Evolutionary conservation across 2,113 vertebrate species (phyloP).

Genomic region (Grallaria varia): DNA sequence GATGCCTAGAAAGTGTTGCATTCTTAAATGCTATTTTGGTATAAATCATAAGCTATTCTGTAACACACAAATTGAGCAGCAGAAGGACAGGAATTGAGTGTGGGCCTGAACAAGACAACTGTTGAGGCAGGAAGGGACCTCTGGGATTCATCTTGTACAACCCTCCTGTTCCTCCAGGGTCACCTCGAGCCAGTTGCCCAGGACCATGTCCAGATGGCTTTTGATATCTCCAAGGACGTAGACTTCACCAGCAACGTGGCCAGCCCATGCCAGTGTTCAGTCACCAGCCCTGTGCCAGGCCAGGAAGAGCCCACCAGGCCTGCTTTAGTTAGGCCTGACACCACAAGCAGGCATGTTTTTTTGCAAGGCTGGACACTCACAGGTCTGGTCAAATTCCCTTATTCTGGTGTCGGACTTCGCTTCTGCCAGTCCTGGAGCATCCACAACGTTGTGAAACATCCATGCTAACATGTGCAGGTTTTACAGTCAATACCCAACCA

Average conservation of each 20-base stretch:
- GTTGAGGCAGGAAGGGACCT: background rate
- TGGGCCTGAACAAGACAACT: background rate
- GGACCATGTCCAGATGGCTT: background rate
- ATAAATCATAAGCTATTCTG: background rate
- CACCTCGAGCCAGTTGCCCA: background rate
- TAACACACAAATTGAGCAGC: background rate
- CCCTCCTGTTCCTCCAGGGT: background rate
- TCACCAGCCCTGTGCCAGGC: background rate
- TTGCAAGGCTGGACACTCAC: background rate
- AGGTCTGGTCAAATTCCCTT: background rate
- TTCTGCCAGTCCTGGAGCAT: background rate
- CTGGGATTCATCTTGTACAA: background rate
- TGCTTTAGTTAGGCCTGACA: background rate
- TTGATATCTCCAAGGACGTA: background rate
- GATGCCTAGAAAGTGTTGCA: background rate
- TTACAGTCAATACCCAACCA: background rate
- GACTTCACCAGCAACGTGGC: background rate
- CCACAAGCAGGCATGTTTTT: background rate
- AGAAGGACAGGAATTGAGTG: background rate
- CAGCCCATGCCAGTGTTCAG: background rate
- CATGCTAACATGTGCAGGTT: background rate
- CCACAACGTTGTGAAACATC: background rate
- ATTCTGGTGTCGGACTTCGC: background rate
- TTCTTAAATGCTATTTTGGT: background rate
- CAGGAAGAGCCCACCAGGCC: background rate